Evolutionary conservation across 2,888 invertebrate genomes (phyloP).

Genomic region (Diarsia brunnea): DNA sequence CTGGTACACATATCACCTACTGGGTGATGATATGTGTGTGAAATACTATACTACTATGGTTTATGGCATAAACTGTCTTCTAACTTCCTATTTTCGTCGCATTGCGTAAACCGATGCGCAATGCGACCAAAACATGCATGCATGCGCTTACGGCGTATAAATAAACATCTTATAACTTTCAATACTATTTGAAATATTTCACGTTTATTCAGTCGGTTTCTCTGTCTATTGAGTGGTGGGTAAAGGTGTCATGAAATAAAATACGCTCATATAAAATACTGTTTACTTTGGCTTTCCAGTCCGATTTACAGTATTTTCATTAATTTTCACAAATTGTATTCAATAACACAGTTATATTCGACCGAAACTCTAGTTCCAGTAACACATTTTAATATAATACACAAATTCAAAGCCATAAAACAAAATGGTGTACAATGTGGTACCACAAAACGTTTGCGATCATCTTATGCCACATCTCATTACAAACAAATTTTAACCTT

Average conservation of each 20-base stretch:
- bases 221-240: neutral
- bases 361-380: conserved; percentile 84
- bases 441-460: conserved; percentile 69
- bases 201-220: neutral
- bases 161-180: too few species aligned
- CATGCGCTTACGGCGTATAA: neutral
- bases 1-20: too few species aligned
- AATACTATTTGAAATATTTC: neutral
- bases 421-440: conserved; percentile 70
- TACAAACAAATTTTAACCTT: conserved; percentile 83
- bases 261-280: conserved; percentile 86
- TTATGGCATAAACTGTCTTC: too few species aligned
- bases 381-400: conserved; percentile 84
- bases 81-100: too few species aligned
- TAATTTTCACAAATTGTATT: conserved; percentile 86
- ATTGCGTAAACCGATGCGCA: too few species aligned
- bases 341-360: conserved; percentile 87
- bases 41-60: too few species aligned
- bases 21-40: too few species aligned
- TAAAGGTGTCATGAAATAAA: conserved; percentile 67
- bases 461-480: conserved; percentile 67
- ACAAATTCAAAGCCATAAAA: conserved; percentile 82
- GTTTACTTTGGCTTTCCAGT: conserved; percentile 91
- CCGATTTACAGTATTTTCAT: conserved; percentile 89
- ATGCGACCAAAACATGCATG: neutral